phyloP scores from a whole-genome alignment of 1,140 invertebrate genomes.

The Bombus turneri region DNA sequence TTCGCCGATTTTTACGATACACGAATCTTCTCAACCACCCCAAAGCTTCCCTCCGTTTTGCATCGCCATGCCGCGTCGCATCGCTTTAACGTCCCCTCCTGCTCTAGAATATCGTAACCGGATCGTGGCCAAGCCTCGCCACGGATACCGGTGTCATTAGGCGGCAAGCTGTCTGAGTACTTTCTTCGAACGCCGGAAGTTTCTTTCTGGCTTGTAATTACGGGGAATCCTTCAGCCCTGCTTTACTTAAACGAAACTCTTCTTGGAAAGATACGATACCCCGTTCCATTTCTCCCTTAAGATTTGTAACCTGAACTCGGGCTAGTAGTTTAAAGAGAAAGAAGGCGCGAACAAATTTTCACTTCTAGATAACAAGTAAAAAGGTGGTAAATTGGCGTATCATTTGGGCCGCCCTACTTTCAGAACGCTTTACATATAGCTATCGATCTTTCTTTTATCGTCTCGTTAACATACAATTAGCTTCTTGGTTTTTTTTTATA shows the following conservation, averaged over 20 bases:
- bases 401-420: neutral
- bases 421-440: neutral
- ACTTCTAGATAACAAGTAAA: too few species aligned
- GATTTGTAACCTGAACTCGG: neutral
- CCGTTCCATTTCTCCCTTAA: neutral
- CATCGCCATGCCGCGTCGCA: neutral
- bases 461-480: neutral
- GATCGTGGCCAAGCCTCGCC: slow-evolving; percentile 4
- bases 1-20: slow-evolving; percentile 43
- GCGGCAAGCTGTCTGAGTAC: neutral
- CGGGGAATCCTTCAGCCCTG: neutral
- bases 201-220: slow-evolving; percentile 10
- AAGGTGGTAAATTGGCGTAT: too few species aligned
- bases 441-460: neutral
- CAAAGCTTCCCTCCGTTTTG: neutral
- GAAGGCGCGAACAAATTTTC: too few species aligned
- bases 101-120: slow-evolving; percentile 39
- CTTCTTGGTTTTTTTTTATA: neutral
- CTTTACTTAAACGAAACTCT: neutral
- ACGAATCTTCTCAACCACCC: slow-evolving; percentile 14
- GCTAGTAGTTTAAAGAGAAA: neutral
- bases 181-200: slow-evolving; percentile 7
- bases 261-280: too few species aligned
- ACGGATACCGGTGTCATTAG: slow-evolving; percentile 17
- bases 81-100: neutral